Evolutionary conservation across 2,888 invertebrate genomes (phyloP), one percentile per base, ranked within the genome.

Genomic region (Tetragonula carbonaria): DNA sequence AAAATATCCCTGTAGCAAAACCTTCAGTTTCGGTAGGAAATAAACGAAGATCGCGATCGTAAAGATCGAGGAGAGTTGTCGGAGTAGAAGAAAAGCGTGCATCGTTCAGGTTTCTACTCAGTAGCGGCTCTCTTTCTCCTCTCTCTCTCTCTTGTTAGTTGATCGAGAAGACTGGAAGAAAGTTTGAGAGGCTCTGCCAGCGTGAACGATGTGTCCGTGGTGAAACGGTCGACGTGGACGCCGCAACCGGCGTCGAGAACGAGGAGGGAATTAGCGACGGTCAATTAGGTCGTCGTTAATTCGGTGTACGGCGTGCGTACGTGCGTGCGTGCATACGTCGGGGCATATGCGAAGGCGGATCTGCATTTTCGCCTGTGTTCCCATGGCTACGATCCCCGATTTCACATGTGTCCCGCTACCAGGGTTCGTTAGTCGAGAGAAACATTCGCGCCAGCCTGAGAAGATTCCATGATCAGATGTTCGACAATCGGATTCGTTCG

Each of bases 311-410:
- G 65, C 68, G 76, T 59, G 59, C 78, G 65, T 78, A 87, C 78
- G 78, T 62, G 80, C 78, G 78, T 62, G 80, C 45, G 11, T 45
- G 45, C 78, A 62, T 62, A 45, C 55, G 45, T 55, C 59, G 21
- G 63, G 79, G 86, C 89, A 90, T 82, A 73, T 89, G 89, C 87
- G 85, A 86, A 90, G 75, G 87, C 89, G 89, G 89, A 90, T 90
- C 89, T 89, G 84, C 77, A 65, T 87, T 88, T 28, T 86, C 65
- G 65, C 78, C 86, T 53, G 87, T 53, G 87, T 90, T 90, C 90
- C 89, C 89, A 89, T 86, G 89, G 74, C 66, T 70, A 51, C 38
- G 72, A 84, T 81, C 74, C 45, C 79, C 80, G 74, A 84, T 86
- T 85, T 86, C 90, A 86, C 89, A 90, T 85, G 82, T 90, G 90